Conservation (phyloP, 2,797 vertebrate genomes). For the Eremophila alpestris region DNA sequence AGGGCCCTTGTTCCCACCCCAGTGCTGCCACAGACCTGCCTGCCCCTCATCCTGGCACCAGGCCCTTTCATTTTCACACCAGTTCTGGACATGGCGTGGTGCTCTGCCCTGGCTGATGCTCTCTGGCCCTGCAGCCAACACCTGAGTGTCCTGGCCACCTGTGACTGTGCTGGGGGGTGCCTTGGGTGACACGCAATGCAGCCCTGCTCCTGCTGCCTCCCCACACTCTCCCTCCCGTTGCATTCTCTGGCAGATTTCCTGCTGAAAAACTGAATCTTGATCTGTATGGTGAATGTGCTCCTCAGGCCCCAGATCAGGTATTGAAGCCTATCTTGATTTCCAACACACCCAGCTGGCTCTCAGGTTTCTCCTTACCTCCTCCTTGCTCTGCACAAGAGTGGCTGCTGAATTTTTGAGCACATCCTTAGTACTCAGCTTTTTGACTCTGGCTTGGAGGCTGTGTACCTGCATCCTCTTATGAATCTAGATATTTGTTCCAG, state of each 20-base stretch:
- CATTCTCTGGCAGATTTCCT: neutral
- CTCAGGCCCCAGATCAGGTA: neutral
- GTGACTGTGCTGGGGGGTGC: rapidly evolving
- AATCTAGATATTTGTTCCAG: neutral
- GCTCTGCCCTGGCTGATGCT: neutral
- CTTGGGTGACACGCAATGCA: neutral
- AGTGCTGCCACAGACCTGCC: rapidly evolving
- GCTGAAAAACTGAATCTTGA: neutral
- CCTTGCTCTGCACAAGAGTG: neutral
- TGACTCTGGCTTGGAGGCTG: neutral
- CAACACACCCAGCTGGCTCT: neutral
- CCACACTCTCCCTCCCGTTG: neutral
- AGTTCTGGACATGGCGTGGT: neutral
- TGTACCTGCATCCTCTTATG: neutral
- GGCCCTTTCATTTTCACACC: neutral
- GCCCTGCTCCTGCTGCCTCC: neutral
- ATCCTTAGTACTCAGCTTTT: neutral
- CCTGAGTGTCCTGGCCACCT: neutral
- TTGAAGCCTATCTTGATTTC: neutral
- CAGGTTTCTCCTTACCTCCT: neutral
- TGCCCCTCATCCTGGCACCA: neutral
- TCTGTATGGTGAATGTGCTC: neutral
- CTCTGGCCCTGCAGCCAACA: neutral
- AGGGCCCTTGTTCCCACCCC: too few relatives aligned
- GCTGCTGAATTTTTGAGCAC: neutral